Base-by-base conservation (phyloP, 2,888 invertebrate genomes). In the Rhamnusium bicolor region DNA sequence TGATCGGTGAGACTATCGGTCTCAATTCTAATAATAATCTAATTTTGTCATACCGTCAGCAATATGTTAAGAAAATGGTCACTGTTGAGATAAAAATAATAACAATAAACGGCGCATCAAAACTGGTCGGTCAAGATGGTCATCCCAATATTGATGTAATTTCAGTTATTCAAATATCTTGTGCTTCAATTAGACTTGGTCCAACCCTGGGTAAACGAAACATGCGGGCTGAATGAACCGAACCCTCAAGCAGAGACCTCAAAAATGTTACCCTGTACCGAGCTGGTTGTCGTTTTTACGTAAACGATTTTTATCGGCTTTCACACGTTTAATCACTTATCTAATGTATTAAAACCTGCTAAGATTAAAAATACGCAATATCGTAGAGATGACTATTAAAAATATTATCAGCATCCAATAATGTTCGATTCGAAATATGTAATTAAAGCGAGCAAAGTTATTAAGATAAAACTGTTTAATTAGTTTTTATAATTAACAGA, bases 401-500 rank as follows among this genome's bases (percentile, higher is more conserved):
- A 40, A 10, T 32, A 32, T 32, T 32, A 32, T 32, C 40, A 12
- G 10, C 12, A 8, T 40, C 6, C 12, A 40, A 40, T 40, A 32
- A 53, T 54, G 19, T 54, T 24, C 54, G 54, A 54, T 54, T 24
- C 24, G n/a, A 12, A 14, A 24, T 40, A n/a, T n/a, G n/a, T n/a
- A 54, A 54, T 54, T 54, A 24, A 24, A 24, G 24, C n/a, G 27
- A 10, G 51, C 10, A 24, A 27, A 54, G 54, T 54, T 54, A 54
- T 21, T 54, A 24, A 54, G 54, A 54, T 54, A 54, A 54, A n/a
- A n/a, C 10, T 21, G 27, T 27, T 54, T 54, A 27, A 24, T 27
- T 54, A n/a, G 0, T 54, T 19, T 54, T 54, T 54, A 7, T 24
- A 54, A 54, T 54, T 54, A 54, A 54, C 27, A 24, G 10, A 27